phyloP scores from a whole-genome alignment of 2,113 vertebrate species.

The Gracilinanus agilis region DNA sequence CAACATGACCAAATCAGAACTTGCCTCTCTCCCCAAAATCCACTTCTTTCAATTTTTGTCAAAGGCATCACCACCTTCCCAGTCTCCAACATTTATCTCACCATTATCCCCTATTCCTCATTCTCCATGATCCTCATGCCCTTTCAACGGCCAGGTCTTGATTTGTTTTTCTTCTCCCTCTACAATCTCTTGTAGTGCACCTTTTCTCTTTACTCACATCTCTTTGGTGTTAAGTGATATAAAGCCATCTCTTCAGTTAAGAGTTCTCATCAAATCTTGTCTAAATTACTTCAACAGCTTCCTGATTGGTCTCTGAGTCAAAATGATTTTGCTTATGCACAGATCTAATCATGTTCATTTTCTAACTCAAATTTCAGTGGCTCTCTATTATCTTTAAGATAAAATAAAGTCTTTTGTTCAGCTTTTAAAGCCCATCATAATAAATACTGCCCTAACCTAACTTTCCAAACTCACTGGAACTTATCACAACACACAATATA shows the following conservation, averaged over 20 bases:
- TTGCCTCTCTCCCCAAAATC: not conserved
- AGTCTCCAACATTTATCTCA: not conserved
- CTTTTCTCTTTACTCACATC: not conserved
- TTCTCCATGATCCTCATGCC: not conserved
- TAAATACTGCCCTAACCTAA: not conserved
- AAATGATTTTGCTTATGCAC: not conserved
- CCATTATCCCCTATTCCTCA: not conserved
- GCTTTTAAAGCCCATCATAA: not conserved
- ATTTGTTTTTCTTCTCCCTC: not conserved
- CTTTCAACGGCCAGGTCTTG: not conserved
- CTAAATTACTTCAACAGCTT: not conserved
- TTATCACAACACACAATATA: not conserved
- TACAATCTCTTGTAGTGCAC: not conserved
- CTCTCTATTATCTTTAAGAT: not conserved
- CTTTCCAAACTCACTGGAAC: not conserved
- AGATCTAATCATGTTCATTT: not conserved
- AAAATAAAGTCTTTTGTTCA: not conserved
- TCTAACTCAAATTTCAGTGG: not conserved
- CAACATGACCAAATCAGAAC: not conserved
- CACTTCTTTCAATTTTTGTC: not conserved
- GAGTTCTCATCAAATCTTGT: not conserved
- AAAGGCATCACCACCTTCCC: not conserved
- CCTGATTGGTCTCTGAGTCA: not conserved
- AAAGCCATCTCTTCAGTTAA: no score
- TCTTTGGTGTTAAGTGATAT: not conserved